Conservation (phyloP, 2,888 invertebrate genomes). For the Acleris sparsana region DNA sequence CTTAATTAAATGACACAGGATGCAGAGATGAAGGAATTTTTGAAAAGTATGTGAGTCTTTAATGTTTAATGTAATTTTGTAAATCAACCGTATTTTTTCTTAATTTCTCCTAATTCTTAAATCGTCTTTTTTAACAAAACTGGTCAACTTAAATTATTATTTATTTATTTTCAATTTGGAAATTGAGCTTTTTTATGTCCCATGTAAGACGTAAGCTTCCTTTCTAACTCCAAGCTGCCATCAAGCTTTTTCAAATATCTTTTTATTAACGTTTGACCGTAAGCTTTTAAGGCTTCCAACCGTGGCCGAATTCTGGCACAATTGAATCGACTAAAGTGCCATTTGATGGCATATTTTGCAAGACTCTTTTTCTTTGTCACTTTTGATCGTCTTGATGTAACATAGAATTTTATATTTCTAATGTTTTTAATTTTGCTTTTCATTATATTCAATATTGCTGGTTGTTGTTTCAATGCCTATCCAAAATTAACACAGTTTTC, state of each 20-base stretch:
- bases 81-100: too few relatives aligned
- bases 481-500: too few relatives aligned
- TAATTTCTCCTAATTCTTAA: too few relatives aligned
- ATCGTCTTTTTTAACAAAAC: too few relatives aligned
- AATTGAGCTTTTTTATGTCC: too few relatives aligned
- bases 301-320: constrained; percentile 39
- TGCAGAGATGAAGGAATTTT: too few relatives aligned
- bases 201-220: background rate
- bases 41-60: too few relatives aligned
- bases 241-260: constrained; percentile 42
- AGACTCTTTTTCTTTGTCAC: constrained; percentile 1
- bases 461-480: background rate
- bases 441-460: background rate
- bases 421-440: background rate
- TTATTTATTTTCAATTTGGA: too few relatives aligned
- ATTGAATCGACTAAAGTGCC: constrained; percentile 30
- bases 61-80: too few relatives aligned
- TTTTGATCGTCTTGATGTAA: constrained; percentile 6
- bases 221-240: constrained; percentile 29
- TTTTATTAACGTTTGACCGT: constrained; percentile 52
- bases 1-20: too few relatives aligned
- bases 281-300: constrained; percentile 57
- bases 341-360: constrained; percentile 4
- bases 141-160: too few relatives aligned
- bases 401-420: constrained; percentile 1